Evolutionary conservation across 2,797 vertebrate genomes (phyloP).

Genomic region (Falco naumanni): DNA sequence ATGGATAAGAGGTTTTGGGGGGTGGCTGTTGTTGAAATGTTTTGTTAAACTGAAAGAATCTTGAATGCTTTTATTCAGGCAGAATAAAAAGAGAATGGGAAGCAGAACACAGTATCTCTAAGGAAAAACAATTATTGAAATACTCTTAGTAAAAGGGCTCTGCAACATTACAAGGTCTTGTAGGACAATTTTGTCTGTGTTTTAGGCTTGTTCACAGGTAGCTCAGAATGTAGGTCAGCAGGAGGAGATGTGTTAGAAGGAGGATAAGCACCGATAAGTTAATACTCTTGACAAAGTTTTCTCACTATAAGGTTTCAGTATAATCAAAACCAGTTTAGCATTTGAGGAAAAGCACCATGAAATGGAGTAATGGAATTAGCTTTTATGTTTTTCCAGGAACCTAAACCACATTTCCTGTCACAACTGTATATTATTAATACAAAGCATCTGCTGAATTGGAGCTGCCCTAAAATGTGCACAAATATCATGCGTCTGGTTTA

Average conservation of each 20-base stretch:
- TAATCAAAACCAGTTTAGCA: constrained; percentile 79
- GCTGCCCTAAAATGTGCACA: constrained; percentile 75
- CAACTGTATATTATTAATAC: constrained; percentile 85
- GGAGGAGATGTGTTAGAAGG: constrained; percentile 1
- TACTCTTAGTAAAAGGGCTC: neutral
- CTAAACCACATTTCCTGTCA: constrained; percentile 84
- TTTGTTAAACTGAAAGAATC: constrained; percentile 23
- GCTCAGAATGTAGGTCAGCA: constrained; percentile 43
- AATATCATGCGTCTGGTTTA: constrained; percentile 75
- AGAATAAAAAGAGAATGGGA: neutral
- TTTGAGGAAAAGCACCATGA: constrained; percentile 78
- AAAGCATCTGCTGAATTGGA: constrained; percentile 84
- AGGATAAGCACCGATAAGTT: constrained; percentile 41
- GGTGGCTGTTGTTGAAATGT: constrained; percentile 46
- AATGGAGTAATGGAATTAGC: constrained; percentile 82
- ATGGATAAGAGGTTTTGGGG: constrained; percentile 63
- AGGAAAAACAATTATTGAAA: neutral
- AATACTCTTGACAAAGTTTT: constrained; percentile 63
- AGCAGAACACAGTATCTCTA: neutral
- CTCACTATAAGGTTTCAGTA: constrained; percentile 67
- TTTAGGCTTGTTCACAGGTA: constrained; percentile 65
- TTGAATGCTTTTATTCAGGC: neutral
- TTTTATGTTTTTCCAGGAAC: constrained; percentile 84
- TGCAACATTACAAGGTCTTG: neutral
- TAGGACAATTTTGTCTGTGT: neutral